Percentiles rank a stretch among this genome's conserved stretches.
phyloP scores from a whole-genome alignment of 1,140 invertebrate genomes.

The Zaprionus gabonicus region DNA sequence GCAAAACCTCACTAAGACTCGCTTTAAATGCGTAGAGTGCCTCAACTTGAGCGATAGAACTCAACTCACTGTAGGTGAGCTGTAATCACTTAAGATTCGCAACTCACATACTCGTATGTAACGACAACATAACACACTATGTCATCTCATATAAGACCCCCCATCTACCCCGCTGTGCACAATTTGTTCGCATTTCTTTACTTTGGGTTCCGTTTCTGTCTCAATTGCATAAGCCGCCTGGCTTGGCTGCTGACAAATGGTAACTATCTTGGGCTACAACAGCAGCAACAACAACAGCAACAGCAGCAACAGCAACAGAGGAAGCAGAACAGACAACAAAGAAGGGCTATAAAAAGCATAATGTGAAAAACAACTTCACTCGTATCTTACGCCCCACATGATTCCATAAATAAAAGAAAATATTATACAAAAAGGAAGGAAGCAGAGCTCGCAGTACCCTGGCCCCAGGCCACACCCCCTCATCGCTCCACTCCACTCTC shows the following conservation, averaged over 20 bases:
- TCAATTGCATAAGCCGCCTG: slow-evolving; percentile 37
- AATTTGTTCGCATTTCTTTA: slow-evolving; percentile 16
- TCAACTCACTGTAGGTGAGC: background rate
- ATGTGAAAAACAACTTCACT: slow-evolving; percentile 18
- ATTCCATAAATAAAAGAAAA: slow-evolving; percentile 26
- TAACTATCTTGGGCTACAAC: slow-evolving; percentile 10
- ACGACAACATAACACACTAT: background rate
- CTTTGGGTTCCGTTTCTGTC: slow-evolving; percentile 1
- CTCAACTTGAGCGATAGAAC: background rate
- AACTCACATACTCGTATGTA: too few species aligned
- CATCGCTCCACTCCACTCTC: background rate
- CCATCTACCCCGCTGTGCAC: background rate
- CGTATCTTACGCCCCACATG: slow-evolving; percentile 47
- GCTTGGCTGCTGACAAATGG: slow-evolving; percentile 22
- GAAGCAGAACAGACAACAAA: slow-evolving; percentile 1
- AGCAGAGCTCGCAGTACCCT: background rate
- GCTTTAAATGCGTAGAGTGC: background rate
- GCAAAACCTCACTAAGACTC: background rate
- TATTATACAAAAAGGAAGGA: slow-evolving; percentile 29
- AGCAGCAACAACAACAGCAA: background rate
- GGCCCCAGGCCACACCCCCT: too few species aligned
- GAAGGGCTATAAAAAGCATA: slow-evolving; percentile 26
- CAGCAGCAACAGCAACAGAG: background rate
- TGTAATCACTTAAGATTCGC: background rate
- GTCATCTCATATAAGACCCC: background rate